Evolutionary conservation across 2,888 invertebrate species (phyloP), one percentile per base, ranked within the genome.

Genomic region (Lochmaea crataegi): DNA sequence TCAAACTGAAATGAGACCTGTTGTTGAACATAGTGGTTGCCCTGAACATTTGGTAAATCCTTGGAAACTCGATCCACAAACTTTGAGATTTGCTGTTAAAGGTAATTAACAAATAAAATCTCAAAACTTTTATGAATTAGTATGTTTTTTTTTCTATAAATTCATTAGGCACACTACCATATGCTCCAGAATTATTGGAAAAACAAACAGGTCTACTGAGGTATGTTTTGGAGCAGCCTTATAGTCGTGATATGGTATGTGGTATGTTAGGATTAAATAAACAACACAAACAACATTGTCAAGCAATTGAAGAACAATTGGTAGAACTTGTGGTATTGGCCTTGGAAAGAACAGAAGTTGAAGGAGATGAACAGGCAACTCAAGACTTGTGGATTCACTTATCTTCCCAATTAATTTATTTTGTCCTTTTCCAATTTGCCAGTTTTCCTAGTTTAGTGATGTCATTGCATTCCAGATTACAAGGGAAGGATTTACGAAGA

Each of bases 221-320:
- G 41, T 97, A 98, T 86, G 96, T 98, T 38, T 86, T 98, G 14
- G 96, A 96, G 83, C 98, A 98, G 84, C 96, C 97, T 0, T 98
- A 98, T 85, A 97, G 97, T 1, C 90, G 97, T 78, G 98, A 98
- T 83, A 96, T 98, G 95, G 96, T 98, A 80, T 97, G 96, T 81
- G 94, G 94, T 3, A 97, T 98, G 94, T 88, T 98, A 18, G 96
- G 96, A 57, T 88, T 98, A 26, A 97, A 96, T 84, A 97, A 97
- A 85, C 96, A 97, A 88, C 93, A 93, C 74, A 87, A 85, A 76
- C 84, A 85, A 73, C 85, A 85, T 73, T 97, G 97, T 84, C 92
- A 93, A 74, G 95, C 96, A 0, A 87, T 98, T 60, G 98, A 98
- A 86, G 97, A 98, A 81, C 96, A 97, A 85, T 87, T 98, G 57